phyloP scores from a whole-genome alignment of 2,797 vertebrate species.

The Chaetodon trifasciatus region DNA sequence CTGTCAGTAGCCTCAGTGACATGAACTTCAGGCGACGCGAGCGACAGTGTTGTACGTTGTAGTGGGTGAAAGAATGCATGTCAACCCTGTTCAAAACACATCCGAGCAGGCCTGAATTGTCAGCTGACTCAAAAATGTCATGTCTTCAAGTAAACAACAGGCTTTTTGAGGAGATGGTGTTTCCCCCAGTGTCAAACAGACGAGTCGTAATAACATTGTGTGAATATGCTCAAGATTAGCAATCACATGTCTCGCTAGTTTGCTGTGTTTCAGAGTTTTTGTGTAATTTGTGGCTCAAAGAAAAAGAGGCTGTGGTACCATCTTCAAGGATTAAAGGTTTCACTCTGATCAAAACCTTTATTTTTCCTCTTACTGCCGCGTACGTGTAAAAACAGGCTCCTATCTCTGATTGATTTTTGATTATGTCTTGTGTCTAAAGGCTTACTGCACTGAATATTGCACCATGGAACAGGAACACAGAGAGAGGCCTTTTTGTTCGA shows the following conservation, averaged over 20 bases:
- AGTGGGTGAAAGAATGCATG: constrained; percentile 52
- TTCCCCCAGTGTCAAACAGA: not conserved
- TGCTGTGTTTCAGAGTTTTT: not conserved
- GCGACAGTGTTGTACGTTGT: constrained; percentile 61
- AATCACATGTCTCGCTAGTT: constrained; percentile 5
- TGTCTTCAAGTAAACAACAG: constrained; percentile 34
- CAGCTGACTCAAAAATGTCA: constrained; percentile 67
- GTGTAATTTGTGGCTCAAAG: not conserved
- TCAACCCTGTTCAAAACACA: constrained; percentile 60
- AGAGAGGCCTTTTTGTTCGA: constrained; percentile 56
- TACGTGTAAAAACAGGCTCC: not conserved
- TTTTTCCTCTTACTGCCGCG: not conserved
- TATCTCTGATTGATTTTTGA: constrained; percentile 20
- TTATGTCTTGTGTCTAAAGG: constrained; percentile 9
- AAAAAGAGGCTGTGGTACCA: not conserved
- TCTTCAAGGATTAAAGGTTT: not conserved
- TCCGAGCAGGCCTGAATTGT: constrained; percentile 29
- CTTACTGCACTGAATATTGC: constrained; percentile 33
- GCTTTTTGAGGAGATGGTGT: constrained; percentile 7
- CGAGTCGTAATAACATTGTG: not conserved
- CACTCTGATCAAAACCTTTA: not conserved
- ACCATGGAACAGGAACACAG: constrained; percentile 19
- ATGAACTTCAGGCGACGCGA: constrained; percentile 37
- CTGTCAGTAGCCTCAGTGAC: constrained; percentile 8
- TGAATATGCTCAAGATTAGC: constrained; percentile 2